A percentile compares a stretch with the other conserved stretches of the same genome.
Conservation (phyloP, 2,888 invertebrate genomes). For the Oligia fasciuncula region DNA sequence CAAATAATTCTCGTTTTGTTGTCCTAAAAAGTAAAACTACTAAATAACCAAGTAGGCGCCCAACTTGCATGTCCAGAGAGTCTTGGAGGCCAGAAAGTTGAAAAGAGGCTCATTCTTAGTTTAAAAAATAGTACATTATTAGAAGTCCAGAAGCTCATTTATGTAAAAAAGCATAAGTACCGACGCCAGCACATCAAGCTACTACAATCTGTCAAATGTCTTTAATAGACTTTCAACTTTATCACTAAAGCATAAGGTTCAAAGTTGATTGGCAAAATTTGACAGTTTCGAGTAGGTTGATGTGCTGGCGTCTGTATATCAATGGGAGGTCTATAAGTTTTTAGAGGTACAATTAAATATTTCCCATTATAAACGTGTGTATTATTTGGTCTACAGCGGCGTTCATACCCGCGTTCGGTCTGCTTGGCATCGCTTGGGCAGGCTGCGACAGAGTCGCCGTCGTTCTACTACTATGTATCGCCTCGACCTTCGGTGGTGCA, state of each 20-base stretch:
- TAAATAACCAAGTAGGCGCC: neutral
- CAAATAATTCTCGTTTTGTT: neutral
- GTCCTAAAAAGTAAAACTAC: neutral
- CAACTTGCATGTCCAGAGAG: neutral
- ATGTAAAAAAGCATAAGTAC: neutral
- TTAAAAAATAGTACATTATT: neutral
- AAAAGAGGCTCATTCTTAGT: neutral
- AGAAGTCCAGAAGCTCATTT: neutral
- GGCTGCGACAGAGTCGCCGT: slow-evolving; percentile 93
- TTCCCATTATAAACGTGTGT: neutral
- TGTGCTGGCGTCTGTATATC: too few species aligned
- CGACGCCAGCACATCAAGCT: too few species aligned
- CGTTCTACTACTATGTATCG: slow-evolving; percentile 92
- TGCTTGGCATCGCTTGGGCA: slow-evolving; percentile 94
- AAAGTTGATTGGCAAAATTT: too few species aligned
- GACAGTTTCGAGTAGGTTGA: too few species aligned
- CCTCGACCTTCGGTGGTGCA: slow-evolving; percentile 94
- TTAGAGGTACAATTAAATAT: neutral
- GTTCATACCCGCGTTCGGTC: slow-evolving; percentile 93
- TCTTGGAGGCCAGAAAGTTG: neutral
- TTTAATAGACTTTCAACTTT: too few species aligned
- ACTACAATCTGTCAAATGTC: too few species aligned
- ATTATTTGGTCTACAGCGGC: slow-evolving; percentile 85
- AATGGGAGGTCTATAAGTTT: neutral
- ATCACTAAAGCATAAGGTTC: too few species aligned